Base-by-base conservation (phyloP, 2,113 vertebrate genomes). In the Datnioides undecimradiatus region DNA sequence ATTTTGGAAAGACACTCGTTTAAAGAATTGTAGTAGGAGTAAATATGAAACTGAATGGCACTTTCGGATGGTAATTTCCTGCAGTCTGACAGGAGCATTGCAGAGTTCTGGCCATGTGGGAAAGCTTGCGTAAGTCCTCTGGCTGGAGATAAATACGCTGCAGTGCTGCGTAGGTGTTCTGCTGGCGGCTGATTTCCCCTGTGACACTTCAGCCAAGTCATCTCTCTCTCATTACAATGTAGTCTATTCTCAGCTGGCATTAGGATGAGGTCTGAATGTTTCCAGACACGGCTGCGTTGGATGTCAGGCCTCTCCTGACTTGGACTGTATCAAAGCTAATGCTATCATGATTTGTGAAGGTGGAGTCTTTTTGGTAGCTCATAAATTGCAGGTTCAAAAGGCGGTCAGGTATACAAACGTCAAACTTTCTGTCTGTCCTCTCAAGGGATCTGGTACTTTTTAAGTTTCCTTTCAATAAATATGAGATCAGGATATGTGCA, bases 121-220 rank as follows among this genome's bases (percentile, higher is more conserved):
- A 80, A 67, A 19, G 54, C 76, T 84, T 74, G 62, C 10, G 23
- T 25, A 73, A 73, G 68, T 69, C 78, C 59, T 72, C 27, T 17
- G 19, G 72, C 73, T 33, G 43, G 64, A 78, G 84, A 83, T 80
- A 67, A 87, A 87, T 74, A 69, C 68, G 71, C 81, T 76, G 46
- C 83, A 81, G 55, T 27, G 73, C 80, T 70, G 81, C n/a, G 84
- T 86, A 80, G 87, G 85, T 89, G 89, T 88, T 80, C 76, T 71
- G 82, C 76, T 80, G 76, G 45, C 23, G 36, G 65, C 57, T 67
- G 77, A 84, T 84, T 89, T 88, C 87, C 84, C 84, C 71, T 57
- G 84, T 57, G 75, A 89, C 88, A 77, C 84, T 74, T 81, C 52
- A 83, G 74, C 72, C 79, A 83, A 90, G 84, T 82, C 82, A 81